phyloP scores from a whole-genome alignment of 2,113 vertebrate genomes.

The Eleginops maclovinus region DNA sequence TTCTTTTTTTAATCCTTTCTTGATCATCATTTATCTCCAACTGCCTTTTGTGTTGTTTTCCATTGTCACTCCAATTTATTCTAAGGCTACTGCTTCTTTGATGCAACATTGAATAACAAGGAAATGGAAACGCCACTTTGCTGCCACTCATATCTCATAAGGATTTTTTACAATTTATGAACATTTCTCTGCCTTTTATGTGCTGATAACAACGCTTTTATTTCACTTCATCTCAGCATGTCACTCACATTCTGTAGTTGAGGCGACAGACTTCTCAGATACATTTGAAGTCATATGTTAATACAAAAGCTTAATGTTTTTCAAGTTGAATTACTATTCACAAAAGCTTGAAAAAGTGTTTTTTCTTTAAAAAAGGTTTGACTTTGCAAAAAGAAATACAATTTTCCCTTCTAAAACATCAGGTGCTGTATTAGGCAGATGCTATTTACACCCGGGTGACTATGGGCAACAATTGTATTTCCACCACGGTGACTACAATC shows the following conservation, averaged over 20 bases:
- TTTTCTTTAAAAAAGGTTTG: neutral
- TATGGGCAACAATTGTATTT: too few species aligned
- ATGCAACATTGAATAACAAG: neutral
- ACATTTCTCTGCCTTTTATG: neutral
- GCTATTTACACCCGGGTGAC: too few species aligned
- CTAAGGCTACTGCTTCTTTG: neutral
- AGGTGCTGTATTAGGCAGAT: neutral
- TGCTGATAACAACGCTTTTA: neutral
- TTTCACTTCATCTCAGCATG: neutral
- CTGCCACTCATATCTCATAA: neutral
- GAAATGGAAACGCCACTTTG: neutral
- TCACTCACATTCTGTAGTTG: too few species aligned
- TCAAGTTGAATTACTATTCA: too few species aligned
- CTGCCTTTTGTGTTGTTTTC: neutral
- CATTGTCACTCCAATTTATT: neutral
- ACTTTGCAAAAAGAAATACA: neutral
- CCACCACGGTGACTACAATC: too few species aligned
- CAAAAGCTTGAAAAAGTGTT: neutral
- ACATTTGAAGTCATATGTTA: too few species aligned
- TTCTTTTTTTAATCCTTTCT: neutral
- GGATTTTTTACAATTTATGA: neutral
- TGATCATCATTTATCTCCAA: neutral
- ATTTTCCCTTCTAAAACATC: neutral
- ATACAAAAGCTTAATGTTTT: too few species aligned
- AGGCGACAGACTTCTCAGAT: too few species aligned